Evolutionary conservation across 2,113 vertebrate species (phyloP).

Genomic region (Machaerirhynchus nigripectus): DNA sequence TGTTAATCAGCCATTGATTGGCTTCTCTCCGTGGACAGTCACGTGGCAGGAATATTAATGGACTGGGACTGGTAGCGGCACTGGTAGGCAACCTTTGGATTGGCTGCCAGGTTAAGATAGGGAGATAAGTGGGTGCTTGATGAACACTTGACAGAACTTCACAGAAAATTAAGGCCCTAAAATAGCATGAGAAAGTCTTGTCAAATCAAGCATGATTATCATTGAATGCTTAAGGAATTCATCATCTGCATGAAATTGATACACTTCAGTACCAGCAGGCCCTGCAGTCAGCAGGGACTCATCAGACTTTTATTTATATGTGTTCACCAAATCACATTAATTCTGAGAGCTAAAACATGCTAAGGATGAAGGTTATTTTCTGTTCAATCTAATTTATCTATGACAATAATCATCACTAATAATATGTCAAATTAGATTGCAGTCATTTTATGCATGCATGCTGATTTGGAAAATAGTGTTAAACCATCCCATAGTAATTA

Average conservation of each 20-base stretch:
- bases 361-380: conserved; percentile 88
- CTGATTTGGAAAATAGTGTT: conserved; percentile 79
- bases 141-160: conserved; percentile 88
- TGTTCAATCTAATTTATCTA: conserved; percentile 87
- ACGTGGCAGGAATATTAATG: conserved; percentile 80
- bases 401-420: conserved; percentile 86
- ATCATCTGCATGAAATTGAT: conserved; percentile 89
- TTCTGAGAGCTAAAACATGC: conserved; percentile 85
- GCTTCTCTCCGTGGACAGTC: conserved; percentile 80
- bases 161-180: conserved; percentile 88
- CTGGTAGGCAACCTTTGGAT: conserved; percentile 79
- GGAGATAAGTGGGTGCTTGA: conserved; percentile 85
- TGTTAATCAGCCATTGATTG: conserved; percentile 86
- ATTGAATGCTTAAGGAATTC: conserved; percentile 84
- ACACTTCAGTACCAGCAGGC: conserved; percentile 79
- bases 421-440: conserved; percentile 84
- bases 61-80: conserved; percentile 37
- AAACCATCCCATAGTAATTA: conserved; percentile 76
- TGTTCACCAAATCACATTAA: conserved; percentile 88
- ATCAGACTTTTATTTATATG: conserved; percentile 87
- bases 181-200: conserved; percentile 89
- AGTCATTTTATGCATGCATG: conserved; percentile 80
- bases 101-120: conserved; percentile 82
- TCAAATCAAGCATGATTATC: conserved; percentile 89
- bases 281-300: conserved; percentile 81